Evolutionary conservation across 2,888 invertebrate species (phyloP).

Genomic region (Bellardia bayeri): DNA sequence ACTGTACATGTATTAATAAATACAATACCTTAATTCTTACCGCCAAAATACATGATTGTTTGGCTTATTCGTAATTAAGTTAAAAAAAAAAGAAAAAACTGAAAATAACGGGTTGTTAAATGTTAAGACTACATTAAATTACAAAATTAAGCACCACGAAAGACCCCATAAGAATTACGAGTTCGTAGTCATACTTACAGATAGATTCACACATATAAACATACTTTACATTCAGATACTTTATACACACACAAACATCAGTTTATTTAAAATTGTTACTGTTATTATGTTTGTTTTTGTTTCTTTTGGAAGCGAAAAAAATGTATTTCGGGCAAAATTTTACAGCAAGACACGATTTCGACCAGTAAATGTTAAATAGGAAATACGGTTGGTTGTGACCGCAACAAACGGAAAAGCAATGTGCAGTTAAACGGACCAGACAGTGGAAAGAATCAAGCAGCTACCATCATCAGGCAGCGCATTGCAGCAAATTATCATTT

Average conservation of each 20-base stretch:
- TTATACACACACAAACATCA: constrained; percentile 20
- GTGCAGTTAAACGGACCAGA: constrained; percentile 45
- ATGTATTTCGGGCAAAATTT: constrained; percentile 38
- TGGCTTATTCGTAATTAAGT: constrained; percentile 26
- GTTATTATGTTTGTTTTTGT: constrained; percentile 26
- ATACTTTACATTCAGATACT: constrained; percentile 2
- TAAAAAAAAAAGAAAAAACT: constrained; percentile 11
- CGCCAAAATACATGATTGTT: constrained; percentile 22
- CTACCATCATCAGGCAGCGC: background rate
- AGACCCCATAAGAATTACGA: constrained; percentile 30
- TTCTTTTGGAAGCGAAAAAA: background rate
- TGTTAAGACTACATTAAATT: constrained; percentile 57
- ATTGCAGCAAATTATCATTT: constrained; percentile 33
- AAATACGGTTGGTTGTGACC: constrained; percentile 48
- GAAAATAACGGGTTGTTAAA: constrained; percentile 52
- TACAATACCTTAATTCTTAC: constrained; percentile 24
- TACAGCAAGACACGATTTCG: constrained; percentile 53
- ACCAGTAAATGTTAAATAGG: constrained; percentile 43
- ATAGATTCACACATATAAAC: background rate
- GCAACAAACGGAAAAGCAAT: constrained; percentile 47
- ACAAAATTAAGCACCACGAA: constrained; percentile 52
- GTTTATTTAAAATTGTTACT: constrained; percentile 28
- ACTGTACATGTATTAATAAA: background rate
- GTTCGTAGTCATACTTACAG: background rate
- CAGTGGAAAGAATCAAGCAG: constrained; percentile 19